Percentiles rank a stretch among this genome's conserved stretches.
Evolutionary conservation across 2,888 invertebrate genomes (phyloP).

Genomic region (Leptura quadrifasciata): DNA sequence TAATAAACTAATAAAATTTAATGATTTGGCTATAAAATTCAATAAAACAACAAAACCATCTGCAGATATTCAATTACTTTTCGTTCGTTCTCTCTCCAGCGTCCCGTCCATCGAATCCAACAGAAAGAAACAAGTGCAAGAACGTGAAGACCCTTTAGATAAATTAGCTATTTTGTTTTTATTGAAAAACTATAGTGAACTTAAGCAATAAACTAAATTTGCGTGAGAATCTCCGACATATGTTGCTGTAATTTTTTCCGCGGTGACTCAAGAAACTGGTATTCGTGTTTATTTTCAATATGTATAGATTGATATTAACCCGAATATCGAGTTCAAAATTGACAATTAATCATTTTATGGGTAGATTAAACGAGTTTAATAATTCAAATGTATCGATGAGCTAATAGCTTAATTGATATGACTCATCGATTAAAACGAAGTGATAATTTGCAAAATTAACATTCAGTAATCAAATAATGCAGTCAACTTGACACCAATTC

Average conservation of each 20-base stretch:
- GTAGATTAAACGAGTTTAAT: slow-evolving; percentile 65
- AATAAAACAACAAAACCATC: slow-evolving; percentile 65
- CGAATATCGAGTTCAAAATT: slow-evolving; percentile 54
- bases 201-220: slow-evolving; percentile 52
- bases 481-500: slow-evolving; percentile 52
- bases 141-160: slow-evolving; percentile 24
- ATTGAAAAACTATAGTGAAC: slow-evolving; percentile 54
- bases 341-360: slow-evolving; percentile 60
- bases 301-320: slow-evolving; percentile 45
- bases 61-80: slow-evolving; percentile 59
- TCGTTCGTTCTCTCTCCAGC: slow-evolving; percentile 41
- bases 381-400: slow-evolving; percentile 71
- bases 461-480: slow-evolving; percentile 56
- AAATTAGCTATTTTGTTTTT: slow-evolving; percentile 45
- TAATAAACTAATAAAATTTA: slow-evolving; percentile 67
- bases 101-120: background rate
- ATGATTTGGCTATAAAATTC: slow-evolving; percentile 64
- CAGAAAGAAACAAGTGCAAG: slow-evolving; percentile 17
- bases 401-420: slow-evolving; percentile 68
- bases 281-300: slow-evolving; percentile 31
- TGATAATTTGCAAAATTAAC: slow-evolving; percentile 61
- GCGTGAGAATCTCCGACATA: slow-evolving; percentile 51
- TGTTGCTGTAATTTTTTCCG: slow-evolving; percentile 38
- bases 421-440: slow-evolving; percentile 65
- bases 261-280: slow-evolving; percentile 25